Base-by-base conservation (phyloP, 2,888 invertebrate genomes). In the Archips crataeganus region DNA sequence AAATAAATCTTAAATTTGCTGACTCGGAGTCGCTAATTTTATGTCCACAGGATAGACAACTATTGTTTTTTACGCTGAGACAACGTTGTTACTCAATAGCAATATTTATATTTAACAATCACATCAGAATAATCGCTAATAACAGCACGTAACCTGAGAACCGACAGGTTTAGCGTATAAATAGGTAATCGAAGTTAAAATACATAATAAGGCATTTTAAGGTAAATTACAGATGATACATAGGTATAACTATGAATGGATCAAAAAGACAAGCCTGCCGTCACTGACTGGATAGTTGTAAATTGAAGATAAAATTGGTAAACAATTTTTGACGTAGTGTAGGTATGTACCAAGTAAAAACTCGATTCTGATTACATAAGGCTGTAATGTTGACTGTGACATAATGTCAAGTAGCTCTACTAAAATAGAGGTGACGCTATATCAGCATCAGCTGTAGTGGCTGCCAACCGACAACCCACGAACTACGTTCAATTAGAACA, bases 361-460 rank as follows among this genome's bases (percentile, higher is more conserved):
- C 32, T 11, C 1, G 47, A 11, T 63, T 13, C 23, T 54, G 61
- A 23, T 42, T 51, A 70, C 39, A 39, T 67, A 32, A 59, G 60
- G 69, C 64, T 71, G 54, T 54, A 54, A 8, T 54, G 77, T 80
- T 75, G 70, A 76, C 77, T 76, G 77, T 84, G 82, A 76, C 81
- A 81, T 79, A 82, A 84, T 79, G 77, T 71, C 75, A 76, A 75
- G 79, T 45, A 76, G 77, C 81, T 81, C 77, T 82, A 82, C 80
- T 79, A 86, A 91, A 90, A 90, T 90, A 91, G 86, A 84, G 68
- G 83, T 91, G 90, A 90, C 87, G 84, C 77, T 76, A 54, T 54
- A 54, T 9, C 54, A 23, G 79, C 71, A 77, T 81, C 82, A 83
- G 80, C 81, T 82, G 77, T 76, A 69, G 74, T 76, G 75, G 79